A percentile compares a stretch with the other conserved stretches of the same genome.
Evolutionary conservation across 2,797 vertebrate species (phyloP).

Genomic region (Cyprinella venusta): DNA sequence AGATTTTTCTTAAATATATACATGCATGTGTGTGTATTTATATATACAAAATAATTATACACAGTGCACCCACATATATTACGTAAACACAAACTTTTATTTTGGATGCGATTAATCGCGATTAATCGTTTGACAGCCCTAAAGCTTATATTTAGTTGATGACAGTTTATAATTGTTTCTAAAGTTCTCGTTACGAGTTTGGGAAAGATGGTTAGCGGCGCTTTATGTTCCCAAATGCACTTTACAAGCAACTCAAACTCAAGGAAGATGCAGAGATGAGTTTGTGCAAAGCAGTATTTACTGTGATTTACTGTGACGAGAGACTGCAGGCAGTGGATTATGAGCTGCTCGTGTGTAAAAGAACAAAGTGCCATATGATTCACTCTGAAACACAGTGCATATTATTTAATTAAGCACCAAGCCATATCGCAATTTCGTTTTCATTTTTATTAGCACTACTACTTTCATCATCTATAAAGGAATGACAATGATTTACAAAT

Average conservation of each 20-base stretch:
- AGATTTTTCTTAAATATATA: no score
- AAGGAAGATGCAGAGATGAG: background rate
- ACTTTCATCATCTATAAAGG: background rate
- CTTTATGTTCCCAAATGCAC: background rate
- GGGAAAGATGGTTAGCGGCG: background rate
- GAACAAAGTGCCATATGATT: background rate
- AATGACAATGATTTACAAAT: background rate
- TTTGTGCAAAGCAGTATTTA: background rate
- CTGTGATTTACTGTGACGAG: background rate
- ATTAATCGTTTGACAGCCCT: no score
- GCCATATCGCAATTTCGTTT: background rate
- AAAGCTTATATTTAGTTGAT: background rate
- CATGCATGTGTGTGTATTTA: no score
- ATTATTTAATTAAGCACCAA: background rate
- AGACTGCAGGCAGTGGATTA: background rate
- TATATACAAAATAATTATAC: no score
- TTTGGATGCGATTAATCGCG: no score
- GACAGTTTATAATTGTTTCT: background rate
- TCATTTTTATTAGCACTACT: background rate
- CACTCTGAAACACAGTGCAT: background rate
- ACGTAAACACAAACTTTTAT: no score
- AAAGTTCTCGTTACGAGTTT: background rate
- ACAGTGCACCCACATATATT: no score
- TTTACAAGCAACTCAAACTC: background rate
- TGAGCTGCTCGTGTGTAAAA: background rate